A percentile compares a stretch with the other conserved stretches of the same genome.
These are phyloP conservation scores for Homarus gammarus DNA, from an alignment of 2,888 invertebrate genomes.

Conservation along the genomic window DNA sequence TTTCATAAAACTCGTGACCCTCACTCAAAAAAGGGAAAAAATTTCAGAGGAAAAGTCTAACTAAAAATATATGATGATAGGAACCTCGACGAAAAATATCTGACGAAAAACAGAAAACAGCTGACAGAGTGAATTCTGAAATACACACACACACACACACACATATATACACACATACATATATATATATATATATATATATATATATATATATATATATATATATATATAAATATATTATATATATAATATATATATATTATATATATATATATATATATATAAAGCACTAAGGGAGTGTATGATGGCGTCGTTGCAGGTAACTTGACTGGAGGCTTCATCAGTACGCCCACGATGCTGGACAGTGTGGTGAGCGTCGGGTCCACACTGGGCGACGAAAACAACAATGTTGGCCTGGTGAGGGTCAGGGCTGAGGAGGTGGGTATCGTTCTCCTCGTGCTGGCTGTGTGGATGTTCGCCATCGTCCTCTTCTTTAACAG, in stretches of 20 bases:
- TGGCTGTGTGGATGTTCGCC: slow-evolving; percentile 68
- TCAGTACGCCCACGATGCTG: slow-evolving; percentile 56
- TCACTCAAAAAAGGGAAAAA: no score
- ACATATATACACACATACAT: slow-evolving; percentile 23
- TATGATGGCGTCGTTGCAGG: not conserved
- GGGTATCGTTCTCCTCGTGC: slow-evolving; percentile 58
- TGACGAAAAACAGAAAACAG: no score
- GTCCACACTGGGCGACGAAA: not conserved
- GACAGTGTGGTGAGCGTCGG: slow-evolving; percentile 32
- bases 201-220: slow-evolving; percentile 37
- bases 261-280: slow-evolving; percentile 35
- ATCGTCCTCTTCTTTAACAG: slow-evolving; percentile 66
- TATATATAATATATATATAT: slow-evolving; percentile 36
- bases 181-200: slow-evolving; percentile 33
- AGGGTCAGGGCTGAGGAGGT: slow-evolving; percentile 56
- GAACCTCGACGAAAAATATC: no score
- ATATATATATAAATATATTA: slow-evolving; percentile 15
- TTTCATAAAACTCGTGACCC: no score
- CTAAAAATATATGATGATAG: no score
- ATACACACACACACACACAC: not conserved
- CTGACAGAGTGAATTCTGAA: not conserved
- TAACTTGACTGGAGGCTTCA: slow-evolving; percentile 20
- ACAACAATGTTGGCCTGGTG: slow-evolving; percentile 37
- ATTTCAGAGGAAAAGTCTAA: no score
- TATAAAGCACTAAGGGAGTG: not conserved